Evolutionary conservation across 2,888 invertebrate genomes (phyloP).

Genomic region (Choristoneura rosaceana): DNA sequence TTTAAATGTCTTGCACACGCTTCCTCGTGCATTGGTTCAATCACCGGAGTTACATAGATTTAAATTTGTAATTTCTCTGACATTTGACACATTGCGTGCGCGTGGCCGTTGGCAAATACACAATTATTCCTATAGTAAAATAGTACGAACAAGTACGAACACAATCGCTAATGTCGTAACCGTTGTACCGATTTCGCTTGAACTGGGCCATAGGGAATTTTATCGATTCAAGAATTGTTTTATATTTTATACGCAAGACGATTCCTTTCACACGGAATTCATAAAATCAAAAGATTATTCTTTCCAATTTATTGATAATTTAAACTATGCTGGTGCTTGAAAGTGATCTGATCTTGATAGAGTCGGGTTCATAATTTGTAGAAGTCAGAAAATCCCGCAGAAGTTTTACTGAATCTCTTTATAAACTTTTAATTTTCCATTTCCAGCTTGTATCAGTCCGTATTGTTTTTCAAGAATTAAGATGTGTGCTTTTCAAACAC

Average conservation of each 20-base stretch:
- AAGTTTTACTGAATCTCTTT: too few relatives aligned
- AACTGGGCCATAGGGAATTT: slow-evolving; percentile 37
- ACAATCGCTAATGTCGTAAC: slow-evolving; percentile 27
- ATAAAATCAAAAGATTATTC: neutral
- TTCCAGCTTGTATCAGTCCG: too few relatives aligned
- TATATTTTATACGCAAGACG: neutral
- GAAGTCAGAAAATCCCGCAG: too few relatives aligned
- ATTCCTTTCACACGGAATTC: slow-evolving; percentile 10
- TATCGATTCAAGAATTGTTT: slow-evolving; percentile 25
- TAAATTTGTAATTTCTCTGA: slow-evolving; percentile 57
- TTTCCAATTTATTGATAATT: neutral
- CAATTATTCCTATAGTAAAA: slow-evolving; percentile 30
- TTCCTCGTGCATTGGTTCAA: slow-evolving; percentile 47
- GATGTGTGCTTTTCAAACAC: too few relatives aligned
- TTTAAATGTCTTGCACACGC: slow-evolving; percentile 21
- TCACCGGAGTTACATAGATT: slow-evolving; percentile 49
- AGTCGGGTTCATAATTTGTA: neutral
- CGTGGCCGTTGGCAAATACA: slow-evolving; percentile 10
- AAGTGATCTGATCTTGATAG: neutral
- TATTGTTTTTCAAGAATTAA: too few relatives aligned
- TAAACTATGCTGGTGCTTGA: neutral
- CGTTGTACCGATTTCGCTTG: slow-evolving; percentile 14
- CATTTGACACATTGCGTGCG: slow-evolving; percentile 52
- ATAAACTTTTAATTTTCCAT: too few relatives aligned
- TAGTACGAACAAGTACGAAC: slow-evolving; percentile 15